Conservation (phyloP, 2,888 invertebrate species). For the Choristoneura rosaceana region DNA sequence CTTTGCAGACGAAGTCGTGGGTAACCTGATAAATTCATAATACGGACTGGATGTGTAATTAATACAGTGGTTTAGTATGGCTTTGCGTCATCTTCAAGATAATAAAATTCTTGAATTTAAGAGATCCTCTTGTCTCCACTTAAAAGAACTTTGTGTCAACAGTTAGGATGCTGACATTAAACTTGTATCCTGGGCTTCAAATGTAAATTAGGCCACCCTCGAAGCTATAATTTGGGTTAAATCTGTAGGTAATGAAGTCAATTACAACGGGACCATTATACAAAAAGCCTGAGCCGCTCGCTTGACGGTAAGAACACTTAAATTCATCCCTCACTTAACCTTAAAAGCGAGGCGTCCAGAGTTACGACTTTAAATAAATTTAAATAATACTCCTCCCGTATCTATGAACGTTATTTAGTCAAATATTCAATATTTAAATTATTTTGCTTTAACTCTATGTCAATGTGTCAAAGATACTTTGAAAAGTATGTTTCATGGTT, state of each 20-base stretch:
- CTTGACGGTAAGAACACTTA: constrained; percentile 44
- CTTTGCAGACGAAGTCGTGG: too few relatives aligned
- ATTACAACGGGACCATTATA: constrained; percentile 31
- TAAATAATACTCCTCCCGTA: constrained; percentile 33
- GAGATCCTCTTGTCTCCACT: not conserved
- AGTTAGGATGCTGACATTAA: not conserved
- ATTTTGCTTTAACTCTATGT: not conserved
- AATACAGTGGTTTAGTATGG: too few relatives aligned
- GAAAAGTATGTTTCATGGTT: not conserved
- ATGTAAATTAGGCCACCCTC: constrained; percentile 20
- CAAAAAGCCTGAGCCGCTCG: constrained; percentile 28
- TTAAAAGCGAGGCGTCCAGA: constrained; percentile 42
- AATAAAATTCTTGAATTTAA: too few relatives aligned
- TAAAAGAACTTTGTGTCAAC: not conserved
- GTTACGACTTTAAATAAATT: constrained; percentile 36
- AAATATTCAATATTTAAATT: constrained; percentile 27
- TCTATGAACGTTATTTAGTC: constrained; percentile 29
- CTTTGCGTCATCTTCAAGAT: too few relatives aligned
- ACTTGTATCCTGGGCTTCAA: not conserved
- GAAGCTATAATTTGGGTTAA: constrained; percentile 25
- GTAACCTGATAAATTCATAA: too few relatives aligned
- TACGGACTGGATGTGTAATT: too few relatives aligned
- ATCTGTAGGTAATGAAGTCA: constrained; percentile 33
- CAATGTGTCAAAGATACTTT: not conserved
- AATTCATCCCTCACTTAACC: constrained; percentile 49